phyloP scores from a whole-genome alignment of 2,113 vertebrate genomes.

The Dipodomys ordii region DNA sequence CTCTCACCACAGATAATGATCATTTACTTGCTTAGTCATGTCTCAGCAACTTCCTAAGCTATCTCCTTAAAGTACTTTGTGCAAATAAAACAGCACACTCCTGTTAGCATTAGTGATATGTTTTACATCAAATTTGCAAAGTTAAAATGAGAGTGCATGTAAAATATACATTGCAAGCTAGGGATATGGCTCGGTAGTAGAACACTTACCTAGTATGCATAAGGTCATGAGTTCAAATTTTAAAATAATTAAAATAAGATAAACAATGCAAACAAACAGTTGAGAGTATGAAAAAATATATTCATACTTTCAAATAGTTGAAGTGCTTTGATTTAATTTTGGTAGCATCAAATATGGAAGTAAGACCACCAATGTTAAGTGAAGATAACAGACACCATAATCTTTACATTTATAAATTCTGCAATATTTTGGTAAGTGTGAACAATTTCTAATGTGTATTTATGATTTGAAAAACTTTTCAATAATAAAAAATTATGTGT shows the following conservation, averaged over 20 bases:
- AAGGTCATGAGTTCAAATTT: neutral
- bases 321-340: slow-evolving; percentile 33
- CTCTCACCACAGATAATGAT: slow-evolving; percentile 18
- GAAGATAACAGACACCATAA: slow-evolving; percentile 24
- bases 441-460: slow-evolving; percentile 26
- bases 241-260: neutral
- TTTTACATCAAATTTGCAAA: slow-evolving; percentile 1
- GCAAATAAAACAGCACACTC: slow-evolving; percentile 58
- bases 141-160: slow-evolving; percentile 45
- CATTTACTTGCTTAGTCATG: neutral
- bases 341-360: slow-evolving; percentile 44
- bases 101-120: slow-evolving; percentile 19
- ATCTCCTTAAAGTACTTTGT: slow-evolving; percentile 45
- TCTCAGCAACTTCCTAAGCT: slow-evolving; percentile 44
- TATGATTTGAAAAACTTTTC: slow-evolving; percentile 31
- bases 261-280: neutral
- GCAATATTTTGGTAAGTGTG: slow-evolving; percentile 25
- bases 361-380: slow-evolving; percentile 14
- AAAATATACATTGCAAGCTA: neutral
- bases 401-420: slow-evolving; percentile 24
- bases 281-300: slow-evolving; percentile 39
- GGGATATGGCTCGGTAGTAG: neutral
- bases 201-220: neutral
- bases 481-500: neutral
- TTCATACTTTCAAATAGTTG: slow-evolving; percentile 45